These are phyloP conservation scores for Panagrolaimus sp. DNA, from an alignment of 1,140 invertebrate genomes.

Conservation along the genomic window DNA sequence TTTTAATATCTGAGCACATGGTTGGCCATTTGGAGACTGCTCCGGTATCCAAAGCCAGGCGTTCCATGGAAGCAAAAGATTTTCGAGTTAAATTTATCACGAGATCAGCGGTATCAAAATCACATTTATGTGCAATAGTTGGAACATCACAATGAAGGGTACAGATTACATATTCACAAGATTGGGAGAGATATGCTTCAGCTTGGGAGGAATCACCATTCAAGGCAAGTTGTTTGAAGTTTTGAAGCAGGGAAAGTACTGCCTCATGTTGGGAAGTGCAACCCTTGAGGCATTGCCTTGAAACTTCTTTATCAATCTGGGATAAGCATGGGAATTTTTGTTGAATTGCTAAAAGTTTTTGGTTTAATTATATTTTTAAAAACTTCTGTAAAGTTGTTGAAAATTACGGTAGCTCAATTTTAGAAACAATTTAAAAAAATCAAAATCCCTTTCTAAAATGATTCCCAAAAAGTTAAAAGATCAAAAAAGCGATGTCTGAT, in stretches of 20 bases:
- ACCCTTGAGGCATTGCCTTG: slow-evolving; percentile 42
- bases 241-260: slow-evolving; percentile 52
- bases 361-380: background rate
- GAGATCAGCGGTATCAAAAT: slow-evolving; percentile 51
- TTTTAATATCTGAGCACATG: slow-evolving; percentile 53
- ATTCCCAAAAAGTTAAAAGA: background rate
- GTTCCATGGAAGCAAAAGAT: slow-evolving; percentile 52
- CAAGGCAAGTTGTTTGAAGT: slow-evolving; percentile 55
- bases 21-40: slow-evolving; percentile 54
- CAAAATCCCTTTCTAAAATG: too few relatives aligned
- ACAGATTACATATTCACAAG: slow-evolving; percentile 55
- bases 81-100: slow-evolving; percentile 54
- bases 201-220: slow-evolving; percentile 57
- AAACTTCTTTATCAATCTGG: slow-evolving; percentile 39
- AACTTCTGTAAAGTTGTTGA: background rate
- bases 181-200: slow-evolving; percentile 53
- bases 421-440: too few relatives aligned
- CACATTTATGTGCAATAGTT: slow-evolving; percentile 53
- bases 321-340: slow-evolving; percentile 53
- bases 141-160: slow-evolving; percentile 58
- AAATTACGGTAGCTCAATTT: too few relatives aligned
- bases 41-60: slow-evolving; percentile 56
- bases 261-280: slow-evolving; percentile 54
- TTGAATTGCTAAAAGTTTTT: slow-evolving; percentile 45
- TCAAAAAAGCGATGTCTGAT: slow-evolving; percentile 15